phyloP scores from a whole-genome alignment of 92 coral and sea anemone genomes.

The Hydrozoanthus gracilis region DNA sequence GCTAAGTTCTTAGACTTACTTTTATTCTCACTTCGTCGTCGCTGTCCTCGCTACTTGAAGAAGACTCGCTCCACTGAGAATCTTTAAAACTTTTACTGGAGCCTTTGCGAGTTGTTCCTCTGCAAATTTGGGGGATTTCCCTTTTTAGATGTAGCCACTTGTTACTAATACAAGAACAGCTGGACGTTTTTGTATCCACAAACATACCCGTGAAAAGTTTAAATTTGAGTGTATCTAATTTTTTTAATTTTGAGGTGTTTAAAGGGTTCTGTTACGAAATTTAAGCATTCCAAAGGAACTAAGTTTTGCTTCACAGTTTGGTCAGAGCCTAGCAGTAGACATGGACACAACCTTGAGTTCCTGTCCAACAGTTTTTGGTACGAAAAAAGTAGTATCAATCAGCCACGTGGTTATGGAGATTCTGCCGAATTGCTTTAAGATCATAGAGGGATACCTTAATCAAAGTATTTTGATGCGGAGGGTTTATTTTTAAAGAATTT shows the following conservation, averaged over 20 bases:
- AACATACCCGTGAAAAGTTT: background rate
- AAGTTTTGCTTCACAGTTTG: background rate
- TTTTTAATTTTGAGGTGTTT: no score
- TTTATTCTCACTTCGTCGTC: slow-evolving; percentile 73
- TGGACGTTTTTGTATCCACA: background rate
- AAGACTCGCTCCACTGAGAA: slow-evolving; percentile 69
- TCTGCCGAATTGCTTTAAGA: no score
- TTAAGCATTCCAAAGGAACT: background rate
- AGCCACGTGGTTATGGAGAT: no score
- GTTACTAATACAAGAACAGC: background rate
- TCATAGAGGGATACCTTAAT: no score
- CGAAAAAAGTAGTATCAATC: no score
- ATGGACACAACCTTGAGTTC: background rate
- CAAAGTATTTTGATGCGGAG: no score
- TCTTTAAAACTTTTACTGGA: slow-evolving; percentile 63
- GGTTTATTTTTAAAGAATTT: no score
- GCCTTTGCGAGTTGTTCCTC: slow-evolving; percentile 52
- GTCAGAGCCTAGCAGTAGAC: background rate
- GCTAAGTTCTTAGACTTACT: slow-evolving; percentile 27
- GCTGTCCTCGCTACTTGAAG: slow-evolving; percentile 68
- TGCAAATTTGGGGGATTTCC: background rate
- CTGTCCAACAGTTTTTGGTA: no score
- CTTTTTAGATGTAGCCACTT: background rate
- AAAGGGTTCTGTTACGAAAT: no score
- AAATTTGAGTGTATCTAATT: no score